A percentile compares a stretch with the other conserved stretches of the same genome.
Conservation (phyloP, 1,140 invertebrate species). For the Drosophila yakuba region DNA sequence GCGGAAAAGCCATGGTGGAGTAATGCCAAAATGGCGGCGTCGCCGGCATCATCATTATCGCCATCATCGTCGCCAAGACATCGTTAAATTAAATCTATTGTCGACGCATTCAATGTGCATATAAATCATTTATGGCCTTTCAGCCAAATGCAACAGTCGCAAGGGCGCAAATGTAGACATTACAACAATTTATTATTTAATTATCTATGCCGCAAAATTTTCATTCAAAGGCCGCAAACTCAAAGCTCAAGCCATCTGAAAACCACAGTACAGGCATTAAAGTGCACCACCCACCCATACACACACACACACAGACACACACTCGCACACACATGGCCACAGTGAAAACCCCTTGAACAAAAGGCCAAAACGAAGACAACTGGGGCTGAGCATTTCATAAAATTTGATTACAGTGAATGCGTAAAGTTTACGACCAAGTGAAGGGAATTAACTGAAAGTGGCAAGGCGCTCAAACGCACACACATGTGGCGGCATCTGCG, state of each 20-base stretch:
- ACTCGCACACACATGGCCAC: neutral
- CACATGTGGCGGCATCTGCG: constrained; percentile 47
- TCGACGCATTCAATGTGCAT: constrained; percentile 75
- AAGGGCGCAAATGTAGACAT: constrained; percentile 66
- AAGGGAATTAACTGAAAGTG: constrained; percentile 73
- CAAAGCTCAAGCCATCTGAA: constrained; percentile 18
- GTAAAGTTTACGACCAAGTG: constrained; percentile 75
- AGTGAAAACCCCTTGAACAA: constrained; percentile 25
- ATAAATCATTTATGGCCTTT: constrained; percentile 73
- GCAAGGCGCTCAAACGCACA: constrained; percentile 20
- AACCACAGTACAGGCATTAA: constrained; percentile 57
- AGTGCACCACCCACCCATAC: constrained; percentile 25
- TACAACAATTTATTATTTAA: constrained; percentile 78
- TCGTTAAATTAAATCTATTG: constrained; percentile 78
- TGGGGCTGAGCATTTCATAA: constrained; percentile 64
- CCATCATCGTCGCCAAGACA: constrained; percentile 63
- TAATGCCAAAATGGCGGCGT: constrained; percentile 63
- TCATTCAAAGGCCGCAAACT: constrained; percentile 58
- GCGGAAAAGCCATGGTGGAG: constrained; percentile 29
- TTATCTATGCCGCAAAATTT: constrained; percentile 76
- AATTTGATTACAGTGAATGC: constrained; percentile 78
- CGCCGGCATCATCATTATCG: constrained; percentile 24
- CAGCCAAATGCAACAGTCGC: constrained; percentile 41
- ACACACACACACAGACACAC: neutral
- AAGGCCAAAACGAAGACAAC: constrained; percentile 9